A percentile compares a stretch with the other conserved stretches of the same genome.
These are phyloP conservation scores for Phyllotreta cruciferae DNA, from an alignment of 2,888 invertebrate genomes.

Conservation along the genomic window DNA sequence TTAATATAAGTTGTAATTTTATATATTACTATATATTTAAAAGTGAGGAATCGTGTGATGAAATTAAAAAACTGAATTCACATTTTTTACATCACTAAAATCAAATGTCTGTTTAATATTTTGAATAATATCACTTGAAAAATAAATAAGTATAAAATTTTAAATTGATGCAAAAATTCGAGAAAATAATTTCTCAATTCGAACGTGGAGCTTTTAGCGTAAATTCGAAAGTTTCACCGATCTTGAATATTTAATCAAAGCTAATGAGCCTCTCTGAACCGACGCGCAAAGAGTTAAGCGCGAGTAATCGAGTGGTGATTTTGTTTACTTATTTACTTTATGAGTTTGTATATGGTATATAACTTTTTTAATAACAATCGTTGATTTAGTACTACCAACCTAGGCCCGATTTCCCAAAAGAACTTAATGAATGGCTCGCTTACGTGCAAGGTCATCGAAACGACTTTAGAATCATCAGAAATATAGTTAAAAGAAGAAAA, in stretches of 20 bases:
- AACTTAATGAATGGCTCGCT: slow-evolving; percentile 54
- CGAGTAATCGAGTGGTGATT: slow-evolving; percentile 24
- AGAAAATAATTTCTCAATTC: slow-evolving; percentile 24
- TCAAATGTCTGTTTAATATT: too few relatives aligned
- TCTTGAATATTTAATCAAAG: slow-evolving; percentile 29
- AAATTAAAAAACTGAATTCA: too few relatives aligned
- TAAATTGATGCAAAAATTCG: slow-evolving; percentile 15
- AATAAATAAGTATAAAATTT: too few relatives aligned
- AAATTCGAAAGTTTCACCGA: slow-evolving; percentile 26
- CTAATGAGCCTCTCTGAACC: slow-evolving; percentile 24
- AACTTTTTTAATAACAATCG: not conserved
- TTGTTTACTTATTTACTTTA: slow-evolving; percentile 2
- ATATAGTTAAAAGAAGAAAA: slow-evolving; percentile 41
- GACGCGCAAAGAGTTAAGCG: slow-evolving; percentile 22
- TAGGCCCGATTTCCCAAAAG: slow-evolving; percentile 52
- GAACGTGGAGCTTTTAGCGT: slow-evolving; percentile 27
- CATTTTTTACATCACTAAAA: too few relatives aligned
- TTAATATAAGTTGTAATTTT: too few relatives aligned
- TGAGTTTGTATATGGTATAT: too few relatives aligned
- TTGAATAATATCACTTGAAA: too few relatives aligned
- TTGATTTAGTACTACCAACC: slow-evolving; percentile 48
- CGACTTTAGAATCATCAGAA: slow-evolving; percentile 54
- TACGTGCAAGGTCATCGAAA: slow-evolving; percentile 52
- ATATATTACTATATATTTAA: too few relatives aligned
- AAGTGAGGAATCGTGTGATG: too few relatives aligned